These are phyloP conservation scores for Magallana angulata DNA, from an alignment of 1,140 invertebrate species.

Conservation along the genomic window DNA sequence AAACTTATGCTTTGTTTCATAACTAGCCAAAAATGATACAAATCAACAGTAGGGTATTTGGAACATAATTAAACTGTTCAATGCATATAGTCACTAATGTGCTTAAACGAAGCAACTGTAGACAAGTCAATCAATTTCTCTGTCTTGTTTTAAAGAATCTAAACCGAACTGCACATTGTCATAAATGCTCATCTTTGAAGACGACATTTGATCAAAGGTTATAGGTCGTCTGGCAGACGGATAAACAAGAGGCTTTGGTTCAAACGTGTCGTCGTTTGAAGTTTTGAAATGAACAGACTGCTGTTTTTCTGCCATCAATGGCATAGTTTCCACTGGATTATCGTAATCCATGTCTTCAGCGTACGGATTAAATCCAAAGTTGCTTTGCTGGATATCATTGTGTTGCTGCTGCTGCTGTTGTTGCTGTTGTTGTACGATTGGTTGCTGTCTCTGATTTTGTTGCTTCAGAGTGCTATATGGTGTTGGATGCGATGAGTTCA, in stretches of 20 bases:
- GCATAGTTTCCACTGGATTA: slow-evolving; percentile 67
- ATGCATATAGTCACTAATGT: too few species aligned
- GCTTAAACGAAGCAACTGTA: too few species aligned
- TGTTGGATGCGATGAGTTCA: slow-evolving; percentile 53
- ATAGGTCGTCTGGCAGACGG: slow-evolving; percentile 74
- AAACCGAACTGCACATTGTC: slow-evolving; percentile 70
- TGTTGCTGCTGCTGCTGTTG: too few species aligned
- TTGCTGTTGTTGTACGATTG: too few species aligned
- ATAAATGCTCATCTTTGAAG: slow-evolving; percentile 76
- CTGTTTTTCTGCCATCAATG: slow-evolving; percentile 64
- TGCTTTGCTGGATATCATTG: background rate
- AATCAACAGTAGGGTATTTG: too few species aligned
- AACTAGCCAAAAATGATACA: too few species aligned
- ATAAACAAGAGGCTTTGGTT: slow-evolving; percentile 70
- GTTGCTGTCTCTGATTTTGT: too few species aligned
- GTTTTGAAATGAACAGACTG: slow-evolving; percentile 54
- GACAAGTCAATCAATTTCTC: too few species aligned
- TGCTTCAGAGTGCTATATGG: slow-evolving; percentile 60
- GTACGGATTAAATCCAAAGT: slow-evolving; percentile 7
- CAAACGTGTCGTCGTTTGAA: slow-evolving; percentile 58
- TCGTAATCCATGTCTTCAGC: slow-evolving; percentile 71
- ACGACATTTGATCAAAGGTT: slow-evolving; percentile 75
- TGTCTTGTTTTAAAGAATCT: background rate
- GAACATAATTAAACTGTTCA: too few species aligned
- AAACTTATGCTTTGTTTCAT: too few species aligned